Conservation (phyloP, 2,113 vertebrate species). For the Progne subis region DNA sequence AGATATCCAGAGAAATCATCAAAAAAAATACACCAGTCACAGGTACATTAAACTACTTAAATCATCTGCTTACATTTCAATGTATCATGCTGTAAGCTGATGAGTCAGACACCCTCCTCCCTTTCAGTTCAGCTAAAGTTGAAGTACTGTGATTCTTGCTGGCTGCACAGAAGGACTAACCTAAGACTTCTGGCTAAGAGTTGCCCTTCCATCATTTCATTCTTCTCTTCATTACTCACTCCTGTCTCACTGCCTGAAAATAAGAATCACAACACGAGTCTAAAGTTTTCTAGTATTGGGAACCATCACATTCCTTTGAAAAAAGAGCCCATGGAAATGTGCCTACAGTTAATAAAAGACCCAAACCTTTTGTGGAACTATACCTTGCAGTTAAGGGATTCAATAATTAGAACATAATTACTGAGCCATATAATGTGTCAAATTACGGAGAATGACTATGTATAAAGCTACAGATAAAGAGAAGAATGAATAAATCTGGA, state of each 20-base stretch:
- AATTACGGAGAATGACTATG: constrained; percentile 55
- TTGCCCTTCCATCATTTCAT: background rate
- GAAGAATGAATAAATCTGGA: constrained; percentile 36
- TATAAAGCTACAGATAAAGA: constrained; percentile 49
- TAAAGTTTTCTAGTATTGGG: background rate
- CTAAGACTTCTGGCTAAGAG: background rate
- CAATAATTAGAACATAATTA: constrained; percentile 53
- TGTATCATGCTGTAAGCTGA: background rate
- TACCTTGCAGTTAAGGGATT: constrained; percentile 45
- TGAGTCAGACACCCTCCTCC: background rate
- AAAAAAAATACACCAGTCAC: background rate
- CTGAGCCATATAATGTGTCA: constrained; percentile 34
- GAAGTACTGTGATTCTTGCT: background rate
- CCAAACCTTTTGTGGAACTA: background rate
- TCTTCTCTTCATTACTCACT: background rate
- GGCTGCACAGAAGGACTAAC: background rate
- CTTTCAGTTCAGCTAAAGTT: background rate
- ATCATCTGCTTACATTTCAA: background rate
- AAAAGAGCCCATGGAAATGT: background rate
- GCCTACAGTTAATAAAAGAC: background rate
- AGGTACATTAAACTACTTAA: background rate
- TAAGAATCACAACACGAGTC: background rate
- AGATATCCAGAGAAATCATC: background rate
- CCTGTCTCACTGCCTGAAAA: background rate
- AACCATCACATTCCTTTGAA: background rate